phyloP scores from a whole-genome alignment of 2,113 vertebrate species.

The Bujurquina vittata region DNA sequence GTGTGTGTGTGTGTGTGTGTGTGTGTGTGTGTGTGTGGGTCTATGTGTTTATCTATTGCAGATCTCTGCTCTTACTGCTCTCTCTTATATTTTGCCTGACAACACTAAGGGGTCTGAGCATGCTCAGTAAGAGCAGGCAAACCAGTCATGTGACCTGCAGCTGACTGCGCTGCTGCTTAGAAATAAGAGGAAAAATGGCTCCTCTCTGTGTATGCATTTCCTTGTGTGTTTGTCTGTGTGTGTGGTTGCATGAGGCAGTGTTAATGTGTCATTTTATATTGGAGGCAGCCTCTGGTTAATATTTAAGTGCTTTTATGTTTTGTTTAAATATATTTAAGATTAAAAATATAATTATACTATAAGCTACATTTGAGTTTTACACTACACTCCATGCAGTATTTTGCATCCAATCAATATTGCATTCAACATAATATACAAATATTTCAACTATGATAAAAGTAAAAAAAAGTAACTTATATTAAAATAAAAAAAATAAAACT shows the following conservation, averaged over 20 bases:
- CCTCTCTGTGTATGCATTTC: constrained; percentile 29
- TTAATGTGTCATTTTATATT: constrained; percentile 8
- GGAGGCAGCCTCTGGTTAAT: neutral
- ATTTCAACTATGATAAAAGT: neutral
- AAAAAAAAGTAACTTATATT: neutral
- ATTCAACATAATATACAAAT: neutral
- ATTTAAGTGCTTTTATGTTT: neutral
- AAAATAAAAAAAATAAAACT: too few relatives aligned
- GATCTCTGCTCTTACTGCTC: constrained; percentile 78
- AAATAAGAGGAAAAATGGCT: constrained; percentile 47
- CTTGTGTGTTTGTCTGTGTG: constrained; percentile 12
- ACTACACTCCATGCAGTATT: neutral
- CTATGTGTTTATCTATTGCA: constrained; percentile 82
- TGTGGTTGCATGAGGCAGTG: constrained; percentile 14
- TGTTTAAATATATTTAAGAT: neutral
- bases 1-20: constrained; percentile 66
- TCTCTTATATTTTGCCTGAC: constrained; percentile 85
- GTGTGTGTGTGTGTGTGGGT: constrained; percentile 42
- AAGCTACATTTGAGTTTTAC: neutral
- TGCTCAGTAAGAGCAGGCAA: constrained; percentile 75
- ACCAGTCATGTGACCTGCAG: constrained; percentile 82
- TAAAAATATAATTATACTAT: neutral
- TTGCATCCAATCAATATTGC: neutral
- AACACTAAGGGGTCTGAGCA: constrained; percentile 83
- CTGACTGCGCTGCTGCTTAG: constrained; percentile 80